Evolutionary conservation across 2,113 vertebrate genomes (phyloP).

Genomic region (Trematomus loennbergii): DNA sequence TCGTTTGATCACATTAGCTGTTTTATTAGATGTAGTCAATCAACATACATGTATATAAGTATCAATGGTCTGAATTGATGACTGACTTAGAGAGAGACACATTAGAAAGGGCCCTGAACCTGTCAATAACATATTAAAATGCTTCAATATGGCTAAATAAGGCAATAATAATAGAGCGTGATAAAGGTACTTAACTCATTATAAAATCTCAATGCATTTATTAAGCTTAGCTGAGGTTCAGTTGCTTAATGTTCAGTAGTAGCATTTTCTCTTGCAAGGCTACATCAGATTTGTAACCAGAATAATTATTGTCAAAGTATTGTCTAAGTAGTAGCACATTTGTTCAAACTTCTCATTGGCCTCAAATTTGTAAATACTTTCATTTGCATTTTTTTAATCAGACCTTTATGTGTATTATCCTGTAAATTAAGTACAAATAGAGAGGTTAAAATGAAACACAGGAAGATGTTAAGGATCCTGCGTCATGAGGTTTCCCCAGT

Average conservation of each 20-base stretch:
- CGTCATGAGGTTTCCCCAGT: conserved; percentile 9
- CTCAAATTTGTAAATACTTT: not conserved
- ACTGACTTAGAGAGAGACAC: not conserved
- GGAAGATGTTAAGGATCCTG: not conserved
- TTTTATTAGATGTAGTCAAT: not conserved
- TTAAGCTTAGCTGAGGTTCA: not conserved
- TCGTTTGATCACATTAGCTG: not conserved
- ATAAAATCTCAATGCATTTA: not conserved
- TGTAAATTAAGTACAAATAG: not conserved
- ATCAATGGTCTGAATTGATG: not conserved
- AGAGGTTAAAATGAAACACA: not conserved
- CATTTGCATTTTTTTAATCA: not conserved
- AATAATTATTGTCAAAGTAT: too few relatives aligned
- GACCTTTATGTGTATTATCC: not conserved
- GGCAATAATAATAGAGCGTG: not conserved
- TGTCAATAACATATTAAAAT: not conserved
- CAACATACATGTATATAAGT: not conserved
- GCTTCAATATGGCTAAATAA: not conserved
- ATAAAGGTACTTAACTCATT: not conserved
- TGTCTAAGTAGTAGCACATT: not conserved
- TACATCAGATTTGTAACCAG: not conserved
- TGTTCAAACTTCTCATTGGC: not conserved
- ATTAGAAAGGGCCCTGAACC: not conserved
- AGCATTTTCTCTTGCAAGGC: not conserved
- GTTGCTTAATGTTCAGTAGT: not conserved